Percentiles rank a stretch among this genome's conserved stretches.
These are phyloP conservation scores for Drosophila eugracilis DNA, from an alignment of 1,140 invertebrate genomes.

Conservation along the genomic window DNA sequence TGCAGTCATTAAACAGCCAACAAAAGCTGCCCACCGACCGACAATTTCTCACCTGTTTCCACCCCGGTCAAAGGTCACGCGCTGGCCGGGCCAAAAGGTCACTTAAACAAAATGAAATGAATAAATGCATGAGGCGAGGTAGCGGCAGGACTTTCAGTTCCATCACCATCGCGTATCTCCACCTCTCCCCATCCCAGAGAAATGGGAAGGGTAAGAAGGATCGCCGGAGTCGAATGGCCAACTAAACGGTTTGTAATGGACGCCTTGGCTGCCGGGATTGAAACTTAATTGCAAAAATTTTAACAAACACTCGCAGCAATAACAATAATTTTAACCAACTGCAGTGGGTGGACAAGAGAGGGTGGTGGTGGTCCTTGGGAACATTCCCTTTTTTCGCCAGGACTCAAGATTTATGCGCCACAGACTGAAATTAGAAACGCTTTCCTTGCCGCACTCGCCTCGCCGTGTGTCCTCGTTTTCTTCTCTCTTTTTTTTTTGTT, in stretches of 20 bases:
- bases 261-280: slow-evolving; percentile 56
- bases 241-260: slow-evolving; percentile 65
- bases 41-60: neutral
- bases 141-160: no score
- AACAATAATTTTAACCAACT: slow-evolving; percentile 72
- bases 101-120: slow-evolving; percentile 63
- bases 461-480: slow-evolving; percentile 40
- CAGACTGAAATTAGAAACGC: slow-evolving; percentile 74
- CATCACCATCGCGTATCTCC: no score
- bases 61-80: slow-evolving; percentile 54
- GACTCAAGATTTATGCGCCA: slow-evolving; percentile 64
- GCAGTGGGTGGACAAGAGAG: slow-evolving; percentile 23
- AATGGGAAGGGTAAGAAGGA: neutral
- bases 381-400: slow-evolving; percentile 13
- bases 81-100: slow-evolving; percentile 53
- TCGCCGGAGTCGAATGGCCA: slow-evolving; percentile 24
- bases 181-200: neutral
- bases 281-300: slow-evolving; percentile 76
- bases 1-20: slow-evolving; percentile 59
- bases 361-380: no score
- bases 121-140: slow-evolving; percentile 53
- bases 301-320: slow-evolving; percentile 71
- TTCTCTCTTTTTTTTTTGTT: no score
- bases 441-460: slow-evolving; percentile 19
- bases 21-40: slow-evolving; percentile 1